Base-by-base conservation (phyloP, 2,888 invertebrate genomes). In the Oconnorella tubifera region DNA sequence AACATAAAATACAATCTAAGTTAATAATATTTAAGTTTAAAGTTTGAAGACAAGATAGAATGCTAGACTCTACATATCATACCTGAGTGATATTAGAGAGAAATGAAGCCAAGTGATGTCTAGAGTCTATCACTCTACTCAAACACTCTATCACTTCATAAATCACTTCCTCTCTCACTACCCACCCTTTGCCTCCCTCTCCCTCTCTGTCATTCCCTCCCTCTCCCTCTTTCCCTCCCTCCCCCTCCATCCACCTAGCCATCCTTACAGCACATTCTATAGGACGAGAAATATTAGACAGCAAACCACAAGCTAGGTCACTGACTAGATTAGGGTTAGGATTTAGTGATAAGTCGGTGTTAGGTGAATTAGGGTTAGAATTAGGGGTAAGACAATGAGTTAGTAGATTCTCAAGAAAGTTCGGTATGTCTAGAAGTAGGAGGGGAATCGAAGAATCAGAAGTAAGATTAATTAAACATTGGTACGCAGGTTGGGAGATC, bases 91-190 rank as follows among this genome's bases (percentile, higher is more conserved):
- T 51, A 25, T 51, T 51, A 25, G 53, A 6, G 10, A 51, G 25
- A 27, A 51, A 51, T 6, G 53, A 51, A 51, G 53, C 53, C 14
- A 51, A 27, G 25, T 51, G 53, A 25, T 51, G 53, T 27, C 53
- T 10, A 19, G 53, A 51, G 4, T 23, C 4, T 4, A 51, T 4
- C 4, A 19, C 53, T 25, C 6, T 10, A 10, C 14, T 23, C 10
- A 51, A 27, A 51, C 53, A 51, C 6, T 10, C 6, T 6, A 51
- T 27, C 10, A 51, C 25, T 25, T 25, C 25, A 19, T 51, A 10
- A 6, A 51, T 25, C 10, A 51, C 53, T 25, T 27, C 53, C 53
- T 25, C 53, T 23, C 10, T 23, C 53, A 6, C 25, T 40, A n/a
- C n/a, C n/a, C n/a, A n/a, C n/a, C n/a, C n/a, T n/a, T n/a, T n/a